Conservation (phyloP, 1,140 invertebrate genomes). For the Drosophila ironensis region DNA sequence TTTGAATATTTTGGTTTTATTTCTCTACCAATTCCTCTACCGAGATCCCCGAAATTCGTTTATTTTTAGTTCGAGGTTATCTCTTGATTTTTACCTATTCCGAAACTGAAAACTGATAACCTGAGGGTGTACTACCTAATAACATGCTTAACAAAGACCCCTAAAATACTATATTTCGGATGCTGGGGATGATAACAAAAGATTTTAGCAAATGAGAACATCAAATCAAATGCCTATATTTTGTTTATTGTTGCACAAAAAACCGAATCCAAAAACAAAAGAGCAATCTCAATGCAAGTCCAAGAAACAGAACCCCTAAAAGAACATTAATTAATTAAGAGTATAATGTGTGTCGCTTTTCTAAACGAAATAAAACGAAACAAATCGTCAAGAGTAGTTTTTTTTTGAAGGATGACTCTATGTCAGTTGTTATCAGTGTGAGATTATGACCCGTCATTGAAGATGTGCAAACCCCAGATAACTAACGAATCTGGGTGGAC, state of each 20-base stretch:
- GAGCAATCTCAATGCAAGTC: conserved; percentile 21
- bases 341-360: conserved; percentile 64
- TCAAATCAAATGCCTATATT: conserved; percentile 46
- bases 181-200: not conserved
- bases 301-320: conserved; percentile 13
- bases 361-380: conserved; percentile 64
- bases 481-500: no score
- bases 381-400: conserved; percentile 17
- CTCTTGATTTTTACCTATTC: not conserved
- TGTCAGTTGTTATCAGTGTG: not conserved
- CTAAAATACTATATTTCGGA: conserved; percentile 4
- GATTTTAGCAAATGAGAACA: conserved; percentile 17
- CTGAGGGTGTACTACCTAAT: conserved; percentile 3
- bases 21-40: not conserved
- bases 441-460: no score
- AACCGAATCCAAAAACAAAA: not conserved
- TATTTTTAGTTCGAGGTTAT: not conserved
- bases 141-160: not conserved
- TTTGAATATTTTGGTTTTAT: not conserved
- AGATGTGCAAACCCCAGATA: conserved; percentile 1
- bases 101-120: not conserved
- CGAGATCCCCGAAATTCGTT: not conserved
- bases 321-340: conserved; percentile 17
- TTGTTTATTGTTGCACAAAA: conserved; percentile 58
- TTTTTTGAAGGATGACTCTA: not conserved